phyloP scores from a whole-genome alignment of 2,888 invertebrate genomes.

The Carpatolechia fugitivella region DNA sequence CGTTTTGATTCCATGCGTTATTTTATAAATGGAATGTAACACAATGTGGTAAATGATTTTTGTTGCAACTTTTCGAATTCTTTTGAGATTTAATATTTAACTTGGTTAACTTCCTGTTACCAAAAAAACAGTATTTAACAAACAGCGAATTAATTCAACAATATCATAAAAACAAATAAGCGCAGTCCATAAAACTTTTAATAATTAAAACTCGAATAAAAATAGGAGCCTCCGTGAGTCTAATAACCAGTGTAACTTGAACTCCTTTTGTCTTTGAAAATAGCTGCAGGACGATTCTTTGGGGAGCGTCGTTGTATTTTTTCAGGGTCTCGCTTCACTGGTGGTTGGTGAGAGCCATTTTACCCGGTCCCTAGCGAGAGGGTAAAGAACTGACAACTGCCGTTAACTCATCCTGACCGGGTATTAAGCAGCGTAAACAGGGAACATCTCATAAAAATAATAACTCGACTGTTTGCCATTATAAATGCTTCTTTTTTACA shows the following conservation, averaged over 20 bases:
- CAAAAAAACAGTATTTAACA: conserved; percentile 51
- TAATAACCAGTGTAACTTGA: conserved; percentile 39
- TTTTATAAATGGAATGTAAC: too few relatives aligned
- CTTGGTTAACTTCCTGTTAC: too few relatives aligned
- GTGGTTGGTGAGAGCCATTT: conserved; percentile 44
- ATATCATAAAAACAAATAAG: conserved; percentile 76
- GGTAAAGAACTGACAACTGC: conserved; percentile 70
- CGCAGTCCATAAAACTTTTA: conserved; percentile 78
- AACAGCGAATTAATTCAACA: conserved; percentile 77
- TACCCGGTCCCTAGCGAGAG: conserved; percentile 40
- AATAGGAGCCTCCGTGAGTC: conserved; percentile 55
- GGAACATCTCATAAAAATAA: conserved; percentile 61
- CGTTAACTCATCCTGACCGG: conserved; percentile 69
- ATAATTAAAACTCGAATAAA: conserved; percentile 77
- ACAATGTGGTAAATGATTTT: too few relatives aligned
- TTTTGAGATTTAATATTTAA: conserved; percentile 31
- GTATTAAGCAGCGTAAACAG: conserved; percentile 66
- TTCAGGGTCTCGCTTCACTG: conserved; percentile 40
- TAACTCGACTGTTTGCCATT: conserved; percentile 34
- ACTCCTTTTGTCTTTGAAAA: conserved; percentile 24
- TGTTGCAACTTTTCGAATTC: too few relatives aligned
- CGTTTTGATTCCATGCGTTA: too few relatives aligned
- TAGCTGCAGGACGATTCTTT: background rate
- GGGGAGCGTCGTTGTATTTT: conserved; percentile 19
- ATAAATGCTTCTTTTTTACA: background rate